Base-by-base conservation (phyloP, 2,797 vertebrate species). In the Spinus pinus region DNA sequence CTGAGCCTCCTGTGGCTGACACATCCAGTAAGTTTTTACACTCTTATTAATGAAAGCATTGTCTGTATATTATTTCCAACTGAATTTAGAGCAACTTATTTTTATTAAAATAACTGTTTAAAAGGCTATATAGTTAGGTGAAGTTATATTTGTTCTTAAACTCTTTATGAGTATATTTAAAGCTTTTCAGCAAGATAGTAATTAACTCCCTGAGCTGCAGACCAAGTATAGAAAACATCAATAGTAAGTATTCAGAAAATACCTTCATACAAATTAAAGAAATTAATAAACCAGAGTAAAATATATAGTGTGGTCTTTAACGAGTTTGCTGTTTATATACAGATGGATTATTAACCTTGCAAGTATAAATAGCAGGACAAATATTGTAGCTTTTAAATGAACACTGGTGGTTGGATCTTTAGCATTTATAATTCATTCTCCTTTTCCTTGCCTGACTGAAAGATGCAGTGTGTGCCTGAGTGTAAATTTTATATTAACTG, bases 321-420 rank as follows among this genome's bases (percentile, higher is more conserved):
- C 19, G 49, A 44, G 27, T 81, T 66, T 37, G 65, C 25, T 47
- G 37, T 94, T 90, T 81, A 37, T 84, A 35, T 83, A 44, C 31
- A 65, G 25, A 53, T 75, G 35, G 12, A 24, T 81, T 81, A 46
- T 75, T 88, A 61, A 72, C 39, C 82, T 86, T 54, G n/a, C 4
- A 56, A 58, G 31, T 81, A 75, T 72, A 90, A 90, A 83, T 88
- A 93, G 80, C 61, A 90, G 65, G 72, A 69, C 56, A 88, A 92
- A 72, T 83, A 83, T 5, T 0, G 0, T 35, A 47, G 27, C 30
- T 35, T 92, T 79, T 88, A 81, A 86, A 81, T 66, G 41, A 27
- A 7, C 28, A 25, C 50, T 42, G 30, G 35, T 71, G 75, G 46
- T 42, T 84, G 28, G 12, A 56, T 73, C 35, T 58, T 53, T 70